These are phyloP conservation scores for Lutra lutra DNA, from an alignment of 2,797 vertebrate genomes.

Conservation along the genomic window DNA sequence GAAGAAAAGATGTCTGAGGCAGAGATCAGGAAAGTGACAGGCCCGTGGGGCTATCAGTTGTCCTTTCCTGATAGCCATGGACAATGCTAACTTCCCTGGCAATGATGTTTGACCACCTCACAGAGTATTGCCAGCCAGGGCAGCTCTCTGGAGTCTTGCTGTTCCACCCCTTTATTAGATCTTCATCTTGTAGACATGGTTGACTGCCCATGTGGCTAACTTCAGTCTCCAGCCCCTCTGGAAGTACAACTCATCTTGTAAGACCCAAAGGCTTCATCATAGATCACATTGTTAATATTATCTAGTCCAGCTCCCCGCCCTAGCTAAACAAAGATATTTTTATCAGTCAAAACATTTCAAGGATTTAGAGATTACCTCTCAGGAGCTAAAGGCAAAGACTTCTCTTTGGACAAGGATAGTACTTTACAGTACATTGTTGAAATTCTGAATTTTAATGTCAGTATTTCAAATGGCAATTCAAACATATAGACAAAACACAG, in stretches of 20 bases:
- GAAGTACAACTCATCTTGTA: neutral
- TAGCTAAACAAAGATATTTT: neutral
- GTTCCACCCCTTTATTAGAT: neutral
- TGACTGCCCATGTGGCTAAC: neutral
- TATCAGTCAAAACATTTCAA: neutral
- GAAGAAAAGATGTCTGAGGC: neutral
- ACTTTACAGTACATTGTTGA: neutral
- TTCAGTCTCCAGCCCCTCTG: neutral
- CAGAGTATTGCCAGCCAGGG: neutral
- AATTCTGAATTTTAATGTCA: neutral
- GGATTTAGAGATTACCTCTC: neutral
- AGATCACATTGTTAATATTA: neutral
- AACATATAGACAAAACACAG: neutral
- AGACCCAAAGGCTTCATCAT: neutral
- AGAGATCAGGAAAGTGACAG: neutral
- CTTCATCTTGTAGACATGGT: neutral
- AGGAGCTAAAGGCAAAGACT: neutral
- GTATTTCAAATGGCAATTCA: neutral
- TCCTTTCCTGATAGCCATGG: neutral
- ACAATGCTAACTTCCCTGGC: neutral
- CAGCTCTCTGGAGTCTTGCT: neutral
- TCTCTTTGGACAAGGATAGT: neutral
- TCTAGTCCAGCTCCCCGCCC: fast-evolving
- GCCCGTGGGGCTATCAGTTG: neutral
- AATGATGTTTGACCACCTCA: neutral